A percentile compares a stretch with the other conserved stretches of the same genome.
These are phyloP conservation scores for Crocodylus rhombifer DNA, from an alignment of 2,797 vertebrate species.

Conservation along the genomic window DNA sequence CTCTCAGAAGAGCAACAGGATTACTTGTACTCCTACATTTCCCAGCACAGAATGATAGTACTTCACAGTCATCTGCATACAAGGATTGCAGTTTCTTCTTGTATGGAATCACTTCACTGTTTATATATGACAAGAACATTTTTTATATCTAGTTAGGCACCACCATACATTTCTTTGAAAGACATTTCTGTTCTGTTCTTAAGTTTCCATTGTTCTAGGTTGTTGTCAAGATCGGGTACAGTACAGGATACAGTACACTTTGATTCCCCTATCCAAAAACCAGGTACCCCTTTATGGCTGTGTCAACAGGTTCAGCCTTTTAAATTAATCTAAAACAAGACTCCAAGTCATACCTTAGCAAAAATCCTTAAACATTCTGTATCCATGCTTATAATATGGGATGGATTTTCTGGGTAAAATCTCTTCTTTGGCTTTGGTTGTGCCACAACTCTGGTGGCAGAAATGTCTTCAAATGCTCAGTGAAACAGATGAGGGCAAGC, in stretches of 20 bases:
- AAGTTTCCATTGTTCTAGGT: neutral
- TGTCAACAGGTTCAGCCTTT: too few relatives aligned
- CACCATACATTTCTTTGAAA: rapidly evolving
- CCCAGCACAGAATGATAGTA: neutral
- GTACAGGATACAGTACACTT: too few relatives aligned
- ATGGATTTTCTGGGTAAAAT: too few relatives aligned
- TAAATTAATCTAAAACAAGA: too few relatives aligned
- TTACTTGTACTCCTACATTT: neutral
- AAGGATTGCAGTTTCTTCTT: neutral
- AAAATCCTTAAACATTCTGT: too few relatives aligned
- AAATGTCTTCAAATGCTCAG: too few relatives aligned
- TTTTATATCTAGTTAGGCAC: neutral
- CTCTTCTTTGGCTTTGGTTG: neutral
- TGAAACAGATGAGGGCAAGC: too few relatives aligned
- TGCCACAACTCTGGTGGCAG: neutral
- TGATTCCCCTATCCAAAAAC: too few relatives aligned
- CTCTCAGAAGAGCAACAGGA: neutral
- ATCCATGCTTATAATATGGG: too few relatives aligned
- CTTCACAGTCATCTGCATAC: neutral
- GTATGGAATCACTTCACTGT: neutral
- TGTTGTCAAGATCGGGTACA: neutral
- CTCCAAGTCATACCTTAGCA: too few relatives aligned
- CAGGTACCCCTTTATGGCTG: too few relatives aligned
- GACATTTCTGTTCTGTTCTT: neutral
- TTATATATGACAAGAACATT: neutral